These are phyloP conservation scores for Emydura subglobosa DNA, from an alignment of 2,113 vertebrate genomes.

Conservation along the genomic window DNA sequence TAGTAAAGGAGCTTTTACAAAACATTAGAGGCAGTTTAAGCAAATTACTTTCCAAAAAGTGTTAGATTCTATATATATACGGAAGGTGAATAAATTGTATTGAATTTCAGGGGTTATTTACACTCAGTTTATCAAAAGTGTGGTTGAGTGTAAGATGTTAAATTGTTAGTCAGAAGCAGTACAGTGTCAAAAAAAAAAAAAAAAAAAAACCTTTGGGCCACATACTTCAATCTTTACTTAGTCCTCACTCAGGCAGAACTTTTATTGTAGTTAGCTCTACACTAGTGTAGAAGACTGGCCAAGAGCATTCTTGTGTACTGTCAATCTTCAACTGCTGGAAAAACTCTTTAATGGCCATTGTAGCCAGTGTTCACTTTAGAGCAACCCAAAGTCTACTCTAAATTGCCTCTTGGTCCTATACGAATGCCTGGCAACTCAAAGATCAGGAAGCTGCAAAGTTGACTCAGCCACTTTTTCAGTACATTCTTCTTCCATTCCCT, in stretches of 20 bases:
- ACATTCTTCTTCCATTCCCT: not conserved
- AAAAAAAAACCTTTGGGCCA: not conserved
- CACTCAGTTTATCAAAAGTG: not conserved
- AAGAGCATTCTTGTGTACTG: not conserved
- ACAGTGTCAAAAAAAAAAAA: not conserved
- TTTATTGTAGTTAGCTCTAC: not conserved
- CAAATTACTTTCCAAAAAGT: not conserved
- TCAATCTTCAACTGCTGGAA: not conserved
- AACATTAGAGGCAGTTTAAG: not conserved
- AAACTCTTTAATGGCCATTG: not conserved
- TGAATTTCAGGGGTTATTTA: not conserved
- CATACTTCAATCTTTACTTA: not conserved
- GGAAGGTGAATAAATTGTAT: not conserved
- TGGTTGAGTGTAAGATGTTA: not conserved
- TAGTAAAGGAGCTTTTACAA: not conserved
- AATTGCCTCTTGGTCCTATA: not conserved
- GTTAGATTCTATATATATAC: not conserved
- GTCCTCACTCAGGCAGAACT: not conserved
- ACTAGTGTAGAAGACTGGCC: not conserved
- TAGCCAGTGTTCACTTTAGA: fast-evolving
- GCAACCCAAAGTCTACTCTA: not conserved
- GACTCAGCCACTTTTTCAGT: not conserved
- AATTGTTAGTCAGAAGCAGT: not conserved
- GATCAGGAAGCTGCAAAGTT: not conserved
- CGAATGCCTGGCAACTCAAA: not conserved